Evolutionary conservation across 92 coral and sea anemone species (phyloP).

Genomic region (Umimayanthus chanpuru): DNA sequence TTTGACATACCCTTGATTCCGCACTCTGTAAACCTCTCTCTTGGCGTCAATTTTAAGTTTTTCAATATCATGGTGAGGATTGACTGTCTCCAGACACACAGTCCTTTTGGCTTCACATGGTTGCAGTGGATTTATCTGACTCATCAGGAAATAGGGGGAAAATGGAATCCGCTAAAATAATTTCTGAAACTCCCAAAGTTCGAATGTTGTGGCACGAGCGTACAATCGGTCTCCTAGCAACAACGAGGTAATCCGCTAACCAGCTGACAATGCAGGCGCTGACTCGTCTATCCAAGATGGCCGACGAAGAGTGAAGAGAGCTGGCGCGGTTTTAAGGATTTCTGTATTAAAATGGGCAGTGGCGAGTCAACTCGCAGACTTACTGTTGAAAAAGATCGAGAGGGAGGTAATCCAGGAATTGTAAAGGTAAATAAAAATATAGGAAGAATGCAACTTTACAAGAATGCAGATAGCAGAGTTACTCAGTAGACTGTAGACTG

Average conservation of each 20-base stretch:
- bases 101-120: conserved; percentile 60
- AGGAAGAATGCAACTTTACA: too few species aligned
- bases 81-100: conserved; percentile 66
- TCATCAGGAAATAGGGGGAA: conserved; percentile 47
- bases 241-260: conserved; percentile 50
- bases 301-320: conserved; percentile 43
- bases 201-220: conserved; percentile 26
- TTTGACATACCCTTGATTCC: conserved; percentile 70
- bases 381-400: conserved; percentile 73
- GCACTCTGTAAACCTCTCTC: conserved; percentile 60
- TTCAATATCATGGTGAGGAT: conserved; percentile 56
- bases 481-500: too few species aligned
- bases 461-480: too few species aligned
- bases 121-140: conserved; percentile 58
- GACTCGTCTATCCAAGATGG: conserved; percentile 62
- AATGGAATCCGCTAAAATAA: background rate
- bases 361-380: conserved; percentile 84
- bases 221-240: conserved; percentile 44
- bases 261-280: conserved; percentile 38
- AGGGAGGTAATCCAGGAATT: conserved; percentile 68
- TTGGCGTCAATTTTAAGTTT: conserved; percentile 60
- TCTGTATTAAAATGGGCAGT: conserved; percentile 70
- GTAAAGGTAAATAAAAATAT: conserved; percentile 55
- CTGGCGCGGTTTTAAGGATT: background rate
- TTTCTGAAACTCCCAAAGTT: background rate